Evolutionary conservation across 92 coral and sea anemone genomes (phyloP), one percentile per base, ranked within the genome.

Genomic region (Epizoanthus ramosus): DNA sequence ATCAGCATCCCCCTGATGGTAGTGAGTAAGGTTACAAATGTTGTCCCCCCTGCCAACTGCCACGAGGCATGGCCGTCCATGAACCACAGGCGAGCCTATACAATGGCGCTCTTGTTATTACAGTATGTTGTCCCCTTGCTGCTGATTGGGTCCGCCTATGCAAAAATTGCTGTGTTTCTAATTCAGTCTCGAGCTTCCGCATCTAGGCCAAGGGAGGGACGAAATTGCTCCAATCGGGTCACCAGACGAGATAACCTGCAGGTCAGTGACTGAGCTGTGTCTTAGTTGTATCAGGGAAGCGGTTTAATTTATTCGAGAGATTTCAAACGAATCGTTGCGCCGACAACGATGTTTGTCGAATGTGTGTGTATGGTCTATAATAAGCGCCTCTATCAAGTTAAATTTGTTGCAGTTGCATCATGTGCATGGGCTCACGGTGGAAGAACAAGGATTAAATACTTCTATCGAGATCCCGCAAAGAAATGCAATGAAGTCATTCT

Each of bases 11-110:
- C 79, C 63, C 63, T 74, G 63, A 74, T 74, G 19, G 24, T 56
- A 54, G 65, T 56, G 14, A 54, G 65, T 74, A 56, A 56, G 21
- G 79, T 17, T 39, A 54, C 59, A 5, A 56, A 53, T 31, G 79
- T 74, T 53, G 63, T 56, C 64, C 79, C 75, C 75, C 75, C 75
- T 45, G 75, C 75, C 15, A 45, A 74, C 47, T 53, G 79, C n/a
- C 25, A 74, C 52, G 63, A 53, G 19, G 79, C 56, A 21, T 74
- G 79, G 79, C 79, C 79, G 8, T 74, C 79, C 56, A 6, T 56
- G 23, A 25, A 6, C 65, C 79, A 53, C 79, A 56, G 65, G 79
- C 65, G 65, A 5, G 64, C 65, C 60, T 73, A 54, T 14, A 56
- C 61, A 28, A 41, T 53, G 31, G 58, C 23, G 3, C 75, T 71